Percentiles rank a stretch among this genome's conserved stretches.
These are phyloP conservation scores for Torymus aiolomorphi DNA, from an alignment of 2,888 invertebrate genomes.

Conservation along the genomic window DNA sequence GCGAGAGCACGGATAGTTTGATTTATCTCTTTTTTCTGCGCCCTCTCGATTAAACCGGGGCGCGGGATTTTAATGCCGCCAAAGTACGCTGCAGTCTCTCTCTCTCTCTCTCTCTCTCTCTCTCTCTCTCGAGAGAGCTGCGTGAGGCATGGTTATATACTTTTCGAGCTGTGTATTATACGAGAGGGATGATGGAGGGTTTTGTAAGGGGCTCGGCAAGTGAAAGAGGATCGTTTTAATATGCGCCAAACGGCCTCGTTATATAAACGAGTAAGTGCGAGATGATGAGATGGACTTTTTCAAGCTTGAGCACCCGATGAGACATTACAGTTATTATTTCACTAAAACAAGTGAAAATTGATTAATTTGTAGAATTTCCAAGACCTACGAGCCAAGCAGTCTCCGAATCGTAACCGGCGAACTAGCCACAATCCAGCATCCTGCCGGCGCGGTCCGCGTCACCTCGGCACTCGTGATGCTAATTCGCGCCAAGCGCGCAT, in stretches of 20 bases:
- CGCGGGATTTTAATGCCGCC: conserved; percentile 33
- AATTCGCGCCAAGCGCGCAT: too few relatives aligned
- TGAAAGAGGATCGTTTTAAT: background rate
- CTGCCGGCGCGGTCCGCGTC: too few relatives aligned
- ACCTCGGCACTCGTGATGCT: too few relatives aligned
- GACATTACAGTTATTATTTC: too few relatives aligned
- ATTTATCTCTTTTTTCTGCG: conserved; percentile 50
- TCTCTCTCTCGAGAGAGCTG: background rate
- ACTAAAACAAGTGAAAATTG: too few relatives aligned
- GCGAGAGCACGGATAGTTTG: conserved; percentile 23
- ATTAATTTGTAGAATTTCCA: too few relatives aligned
- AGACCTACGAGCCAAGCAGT: too few relatives aligned
- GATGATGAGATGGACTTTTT: background rate
- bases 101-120: too few relatives aligned
- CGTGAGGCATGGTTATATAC: conserved; percentile 31
- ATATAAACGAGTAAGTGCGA: background rate
- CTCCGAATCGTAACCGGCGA: too few relatives aligned
- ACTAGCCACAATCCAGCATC: too few relatives aligned
- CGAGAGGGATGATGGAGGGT: conserved; percentile 6
- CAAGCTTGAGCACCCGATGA: background rate
- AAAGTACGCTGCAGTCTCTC: background rate
- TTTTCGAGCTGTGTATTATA: conserved; percentile 16
- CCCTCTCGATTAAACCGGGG: conserved; percentile 44
- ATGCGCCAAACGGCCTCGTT: background rate
- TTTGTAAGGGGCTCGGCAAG: background rate